These are phyloP conservation scores for Paracanthobrama guichenoti DNA, from an alignment of 2,113 vertebrate genomes.

Conservation along the genomic window DNA sequence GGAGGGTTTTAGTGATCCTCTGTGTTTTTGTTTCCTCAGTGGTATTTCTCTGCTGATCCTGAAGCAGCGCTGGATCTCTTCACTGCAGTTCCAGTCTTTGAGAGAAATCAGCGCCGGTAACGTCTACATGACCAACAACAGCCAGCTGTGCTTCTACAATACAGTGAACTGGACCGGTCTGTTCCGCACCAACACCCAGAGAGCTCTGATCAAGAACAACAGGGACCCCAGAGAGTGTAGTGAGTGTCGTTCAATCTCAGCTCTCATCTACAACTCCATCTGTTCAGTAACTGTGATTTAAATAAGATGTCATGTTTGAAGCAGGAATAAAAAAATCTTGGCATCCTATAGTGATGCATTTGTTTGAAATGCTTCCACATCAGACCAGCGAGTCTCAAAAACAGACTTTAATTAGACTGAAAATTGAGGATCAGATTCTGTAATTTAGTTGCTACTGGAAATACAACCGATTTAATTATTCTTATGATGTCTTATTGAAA, in stretches of 20 bases:
- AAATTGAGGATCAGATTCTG: not conserved
- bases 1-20: not conserved
- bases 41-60: conserved; percentile 96
- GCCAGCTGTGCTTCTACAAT: conserved; percentile 92
- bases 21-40: conserved; percentile 65
- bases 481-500: not conserved
- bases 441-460: not conserved
- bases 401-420: conserved; percentile 24
- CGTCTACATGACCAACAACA: conserved; percentile 96
- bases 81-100: conserved; percentile 92
- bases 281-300: conserved; percentile 26
- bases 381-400: not conserved
- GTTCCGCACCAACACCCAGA: conserved; percentile 86
- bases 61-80: conserved; percentile 92
- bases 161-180: conserved; percentile 95
- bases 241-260: conserved; percentile 74
- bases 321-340: not conserved
- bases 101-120: conserved; percentile 97
- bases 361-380: conserved; percentile 3
- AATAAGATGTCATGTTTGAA: conserved; percentile 9
- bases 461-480: not conserved
- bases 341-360: not conserved
- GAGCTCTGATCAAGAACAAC: conserved; percentile 87
- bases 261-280: conserved; percentile 23
- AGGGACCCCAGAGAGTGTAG: conserved; percentile 90